These are phyloP conservation scores for Isoperla grammatica DNA, from an alignment of 2,888 invertebrate genomes.

Conservation along the genomic window DNA sequence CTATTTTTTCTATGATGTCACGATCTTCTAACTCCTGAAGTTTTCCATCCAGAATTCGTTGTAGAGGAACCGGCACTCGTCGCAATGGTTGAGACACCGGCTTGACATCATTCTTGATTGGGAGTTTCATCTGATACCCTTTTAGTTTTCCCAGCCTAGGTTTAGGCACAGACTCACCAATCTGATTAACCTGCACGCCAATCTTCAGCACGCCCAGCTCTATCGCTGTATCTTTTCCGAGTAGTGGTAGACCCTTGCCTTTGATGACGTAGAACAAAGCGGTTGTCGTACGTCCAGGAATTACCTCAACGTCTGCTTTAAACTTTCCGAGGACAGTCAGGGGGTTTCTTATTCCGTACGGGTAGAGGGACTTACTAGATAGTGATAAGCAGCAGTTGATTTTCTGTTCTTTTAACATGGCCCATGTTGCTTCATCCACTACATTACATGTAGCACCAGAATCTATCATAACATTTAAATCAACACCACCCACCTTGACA, in stretches of 20 bases:
- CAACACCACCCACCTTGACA: constrained; percentile 13
- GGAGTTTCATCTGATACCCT: constrained; percentile 6
- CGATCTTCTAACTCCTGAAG: constrained; percentile 28
- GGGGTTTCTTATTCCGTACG: constrained; percentile 3
- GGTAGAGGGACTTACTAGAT: not conserved
- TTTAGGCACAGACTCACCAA: no score
- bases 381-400: not conserved
- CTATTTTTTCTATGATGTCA: constrained; percentile 26
- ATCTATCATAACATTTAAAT: not conserved
- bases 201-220: constrained; percentile 15
- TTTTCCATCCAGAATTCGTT: constrained; percentile 33
- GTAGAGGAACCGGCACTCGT: constrained; percentile 37
- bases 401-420: not conserved
- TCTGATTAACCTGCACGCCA: not conserved
- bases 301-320: not conserved
- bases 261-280: constrained; percentile 9
- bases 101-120: not conserved
- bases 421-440: constrained; percentile 5
- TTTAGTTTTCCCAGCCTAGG: not conserved
- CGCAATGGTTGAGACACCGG: constrained; percentile 38
- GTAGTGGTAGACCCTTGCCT: constrained; percentile 6
- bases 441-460: constrained; percentile 14
- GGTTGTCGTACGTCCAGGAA: not conserved
- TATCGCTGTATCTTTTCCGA: constrained; percentile 15
- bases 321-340: constrained; percentile 1